Conservation (phyloP, 2,797 vertebrate species). For the Anguilla anguilla region DNA sequence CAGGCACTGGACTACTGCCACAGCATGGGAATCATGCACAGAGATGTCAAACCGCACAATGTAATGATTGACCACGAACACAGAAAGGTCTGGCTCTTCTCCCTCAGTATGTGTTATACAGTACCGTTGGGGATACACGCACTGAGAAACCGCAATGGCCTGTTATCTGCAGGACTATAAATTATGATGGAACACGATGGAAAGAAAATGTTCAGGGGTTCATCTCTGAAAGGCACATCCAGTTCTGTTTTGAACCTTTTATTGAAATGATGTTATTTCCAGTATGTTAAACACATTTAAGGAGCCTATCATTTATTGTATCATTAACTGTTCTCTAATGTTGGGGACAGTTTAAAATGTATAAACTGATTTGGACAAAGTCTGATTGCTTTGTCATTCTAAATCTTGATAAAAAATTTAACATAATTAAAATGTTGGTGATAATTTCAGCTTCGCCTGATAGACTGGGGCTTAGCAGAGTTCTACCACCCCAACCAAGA, state of each 20-base stretch:
- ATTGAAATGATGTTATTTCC: not conserved
- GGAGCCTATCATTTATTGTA: not conserved
- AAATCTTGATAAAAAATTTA: not conserved
- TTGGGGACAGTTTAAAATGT: not conserved
- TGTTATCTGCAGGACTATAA: not conserved
- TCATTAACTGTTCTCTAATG: not conserved
- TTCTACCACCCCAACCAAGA: slow-evolving; percentile 99
- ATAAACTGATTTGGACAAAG: not conserved
- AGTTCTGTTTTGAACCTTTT: not conserved
- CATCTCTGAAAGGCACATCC: not conserved
- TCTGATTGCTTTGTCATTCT: not conserved
- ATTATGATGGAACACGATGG: not conserved
- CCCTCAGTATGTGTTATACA: not conserved
- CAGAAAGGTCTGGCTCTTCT: slow-evolving; percentile 86
- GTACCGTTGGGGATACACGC: not conserved
- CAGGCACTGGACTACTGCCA: slow-evolving; percentile 98
- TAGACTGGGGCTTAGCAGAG: slow-evolving; percentile 98
- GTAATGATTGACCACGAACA: slow-evolving; percentile 99
- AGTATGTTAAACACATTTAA: not conserved
- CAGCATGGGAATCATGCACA: slow-evolving; percentile 99
- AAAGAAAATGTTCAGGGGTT: not conserved
- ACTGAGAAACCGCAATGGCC: not conserved
- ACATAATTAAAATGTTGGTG: not conserved
- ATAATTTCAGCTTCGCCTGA: slow-evolving; percentile 87
- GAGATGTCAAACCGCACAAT: slow-evolving; percentile 99